Conservation (phyloP, 2,797 vertebrate species). For the Danio choprae region DNA sequence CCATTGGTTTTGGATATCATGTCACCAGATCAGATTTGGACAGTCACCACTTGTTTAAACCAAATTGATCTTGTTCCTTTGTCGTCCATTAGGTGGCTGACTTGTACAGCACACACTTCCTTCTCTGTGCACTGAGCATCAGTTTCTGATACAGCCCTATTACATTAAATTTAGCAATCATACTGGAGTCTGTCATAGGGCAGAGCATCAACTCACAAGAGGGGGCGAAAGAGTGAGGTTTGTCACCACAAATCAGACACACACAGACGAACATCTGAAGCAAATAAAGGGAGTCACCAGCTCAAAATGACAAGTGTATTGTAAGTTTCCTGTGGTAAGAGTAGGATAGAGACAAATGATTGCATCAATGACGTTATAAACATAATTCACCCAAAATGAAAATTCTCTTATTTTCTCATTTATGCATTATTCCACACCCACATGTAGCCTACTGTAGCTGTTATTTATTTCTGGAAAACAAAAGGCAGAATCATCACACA, state of each 20-base stretch:
- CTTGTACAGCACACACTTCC: constrained; percentile 72
- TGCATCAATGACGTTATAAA: background rate
- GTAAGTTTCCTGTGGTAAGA: background rate
- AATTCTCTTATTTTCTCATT: background rate
- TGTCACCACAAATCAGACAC: constrained; percentile 58
- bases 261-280: constrained; percentile 26
- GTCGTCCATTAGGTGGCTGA: constrained; percentile 81
- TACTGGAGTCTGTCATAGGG: constrained; percentile 64
- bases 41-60: background rate
- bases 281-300: background rate
- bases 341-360: background rate
- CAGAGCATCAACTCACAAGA: constrained; percentile 65
- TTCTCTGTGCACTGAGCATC: background rate
- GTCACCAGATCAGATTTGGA: background rate
- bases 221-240: constrained; percentile 69
- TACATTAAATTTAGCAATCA: constrained; percentile 64
- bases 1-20: background rate
- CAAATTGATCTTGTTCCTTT: constrained; percentile 64
- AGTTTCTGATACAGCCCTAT: constrained; percentile 57
- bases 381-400: background rate
- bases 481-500: background rate
- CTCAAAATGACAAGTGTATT: constrained; percentile 26
- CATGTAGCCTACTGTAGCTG: background rate
- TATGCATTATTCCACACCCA: background rate
- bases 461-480: background rate